Percentiles rank a stretch among this genome's conserved stretches.
These are phyloP conservation scores for Alethe diademata DNA, from an alignment of 2,113 vertebrate genomes.

Conservation along the genomic window DNA sequence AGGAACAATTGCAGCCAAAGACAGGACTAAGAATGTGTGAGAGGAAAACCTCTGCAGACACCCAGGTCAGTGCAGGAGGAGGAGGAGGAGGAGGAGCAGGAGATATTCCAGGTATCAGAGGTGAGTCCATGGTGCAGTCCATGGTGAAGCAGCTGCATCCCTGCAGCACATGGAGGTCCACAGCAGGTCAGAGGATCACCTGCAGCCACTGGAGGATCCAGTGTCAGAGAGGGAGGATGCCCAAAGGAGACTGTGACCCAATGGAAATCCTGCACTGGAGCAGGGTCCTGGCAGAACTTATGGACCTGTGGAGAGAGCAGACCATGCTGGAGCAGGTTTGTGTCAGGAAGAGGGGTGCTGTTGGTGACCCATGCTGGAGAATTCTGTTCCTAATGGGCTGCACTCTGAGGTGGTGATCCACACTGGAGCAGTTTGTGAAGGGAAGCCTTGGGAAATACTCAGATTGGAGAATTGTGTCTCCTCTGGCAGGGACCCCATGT, in stretches of 20 bases:
- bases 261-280: background rate
- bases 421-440: background rate
- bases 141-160: background rate
- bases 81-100: background rate
- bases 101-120: background rate
- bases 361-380: background rate
- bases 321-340: background rate
- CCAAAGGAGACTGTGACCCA: background rate
- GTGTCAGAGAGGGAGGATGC: background rate
- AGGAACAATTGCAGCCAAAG: background rate
- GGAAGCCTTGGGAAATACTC: background rate
- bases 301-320: background rate
- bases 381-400: background rate
- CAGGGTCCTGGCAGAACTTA: background rate
- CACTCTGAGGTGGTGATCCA: accelerated
- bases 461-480: background rate
- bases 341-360: background rate
- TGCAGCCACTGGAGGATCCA: background rate
- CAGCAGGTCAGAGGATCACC: background rate
- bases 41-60: background rate
- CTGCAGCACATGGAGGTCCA: background rate
- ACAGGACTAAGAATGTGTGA: background rate
- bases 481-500: background rate
- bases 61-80: background rate
- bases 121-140: background rate